Evolutionary conservation across 2,888 invertebrate species (phyloP), one percentile per base, ranked within the genome.

Genomic region (Coelinius sp.): DNA sequence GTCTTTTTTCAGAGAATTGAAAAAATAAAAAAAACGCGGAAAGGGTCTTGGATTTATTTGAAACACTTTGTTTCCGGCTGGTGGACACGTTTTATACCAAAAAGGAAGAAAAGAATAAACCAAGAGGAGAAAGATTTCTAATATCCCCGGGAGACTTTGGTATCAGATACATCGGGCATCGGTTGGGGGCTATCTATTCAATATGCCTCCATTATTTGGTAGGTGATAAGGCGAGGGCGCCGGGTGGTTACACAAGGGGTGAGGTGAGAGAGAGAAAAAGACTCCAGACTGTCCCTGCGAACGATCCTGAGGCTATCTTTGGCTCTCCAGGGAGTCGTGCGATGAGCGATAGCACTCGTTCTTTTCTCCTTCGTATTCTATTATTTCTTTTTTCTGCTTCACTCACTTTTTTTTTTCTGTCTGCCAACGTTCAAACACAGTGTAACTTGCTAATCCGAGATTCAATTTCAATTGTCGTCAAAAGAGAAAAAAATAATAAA

Each of bases 131-230:
- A 59, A 73, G 49, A 78, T 83, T 85, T 82, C 81, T 84, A 83
- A 84, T 84, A 85, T 85, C 81, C 85, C 84, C 84, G 24, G 49
- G 85, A 81, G 85, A 82, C 77, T 75, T 78, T 75, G 75, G 80
- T 81, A 82, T 84, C 83, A 81, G 85, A 84, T 84, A 82, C 79
- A 83, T 53, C 44, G 63, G 70, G 64, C 83, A 85, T 84, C 81
- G 84, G 78, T 81, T 65, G 79, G 84, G 82, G 83, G 80, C 83
- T 85, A 86, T 86, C 86, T 85, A 85, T 86, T 86, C 86, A 84
- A 86, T 85, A 84, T 84, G 84, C 84, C 82, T 80, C 85, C 81
- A 85, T 85, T 85, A 86, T 86, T 85, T 81, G 85, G 83, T 83
- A 80, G 83, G 84, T 84, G 85, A 86, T 86, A 86, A 85, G 85